Conservation (phyloP, 2,888 invertebrate species). For the Drosophila imparisetae region DNA sequence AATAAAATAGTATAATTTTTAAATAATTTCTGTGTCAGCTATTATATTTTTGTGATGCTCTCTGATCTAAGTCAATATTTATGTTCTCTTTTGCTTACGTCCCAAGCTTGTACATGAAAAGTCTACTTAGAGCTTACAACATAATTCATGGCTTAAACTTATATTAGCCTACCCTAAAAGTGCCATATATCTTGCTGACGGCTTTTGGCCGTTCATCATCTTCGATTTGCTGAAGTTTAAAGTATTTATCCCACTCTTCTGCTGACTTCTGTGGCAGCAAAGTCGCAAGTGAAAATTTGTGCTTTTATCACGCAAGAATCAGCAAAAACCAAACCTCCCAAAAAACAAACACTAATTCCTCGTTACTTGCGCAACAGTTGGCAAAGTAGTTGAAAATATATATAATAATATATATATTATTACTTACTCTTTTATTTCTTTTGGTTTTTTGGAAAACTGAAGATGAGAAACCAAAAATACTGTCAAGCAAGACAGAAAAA, state of each 20-base stretch:
- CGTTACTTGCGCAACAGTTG: conserved; percentile 66
- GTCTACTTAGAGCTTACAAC: not conserved
- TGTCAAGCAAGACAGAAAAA: conserved; percentile 18
- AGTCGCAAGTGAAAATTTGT: conserved; percentile 67
- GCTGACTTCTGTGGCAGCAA: conserved; percentile 44
- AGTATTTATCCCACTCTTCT: conserved; percentile 46
- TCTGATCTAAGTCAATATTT: not conserved
- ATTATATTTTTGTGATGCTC: not conserved
- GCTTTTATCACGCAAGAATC: conserved; percentile 73
- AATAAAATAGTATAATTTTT: accelerated
- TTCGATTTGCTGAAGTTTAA: conserved; percentile 32
- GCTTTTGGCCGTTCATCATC: conserved; percentile 28
- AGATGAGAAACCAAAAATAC: conserved; percentile 21
- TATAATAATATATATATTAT: conserved; percentile 19
- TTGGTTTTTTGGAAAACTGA: conserved; percentile 6
- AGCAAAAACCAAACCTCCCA: conserved; percentile 24
- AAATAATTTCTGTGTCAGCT: not conserved
- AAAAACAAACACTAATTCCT: conserved; percentile 3
- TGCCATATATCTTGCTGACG: not conserved
- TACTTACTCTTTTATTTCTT: not conserved
- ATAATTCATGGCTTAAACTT: conserved; percentile 1
- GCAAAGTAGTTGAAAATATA: conserved; percentile 52
- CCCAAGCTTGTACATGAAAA: not conserved
- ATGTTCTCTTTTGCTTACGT: not conserved
- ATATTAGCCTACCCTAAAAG: not conserved